Percentiles rank a stretch among this genome's conserved stretches.
Conservation (phyloP, 2,888 invertebrate species). For the Mimumesa dahlbomi region DNA sequence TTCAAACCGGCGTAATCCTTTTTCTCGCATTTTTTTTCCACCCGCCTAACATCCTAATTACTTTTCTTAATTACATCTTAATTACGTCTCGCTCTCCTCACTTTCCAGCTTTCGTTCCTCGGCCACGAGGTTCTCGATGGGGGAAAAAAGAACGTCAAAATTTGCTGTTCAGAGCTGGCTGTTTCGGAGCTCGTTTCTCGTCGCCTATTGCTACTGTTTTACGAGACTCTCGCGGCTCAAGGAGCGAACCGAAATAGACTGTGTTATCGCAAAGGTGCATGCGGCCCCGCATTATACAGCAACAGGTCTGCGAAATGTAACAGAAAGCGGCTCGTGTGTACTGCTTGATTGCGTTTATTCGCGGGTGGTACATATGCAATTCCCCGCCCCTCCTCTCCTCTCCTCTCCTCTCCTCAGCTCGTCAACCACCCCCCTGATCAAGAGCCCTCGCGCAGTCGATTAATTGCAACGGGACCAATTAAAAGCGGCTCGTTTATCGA, state of each 20-base stretch:
- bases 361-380: conserved; percentile 1
- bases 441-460: not conserved
- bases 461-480: no score
- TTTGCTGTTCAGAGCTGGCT: no score
- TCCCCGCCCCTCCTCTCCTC: no score
- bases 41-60: not conserved
- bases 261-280: conserved; percentile 55
- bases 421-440: not conserved
- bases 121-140: no score
- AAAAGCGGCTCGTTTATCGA: not conserved
- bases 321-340: conserved; percentile 5
- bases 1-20: not conserved
- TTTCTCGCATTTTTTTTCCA: not conserved
- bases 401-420: no score
- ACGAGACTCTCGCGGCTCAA: conserved; percentile 13
- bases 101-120: not conserved
- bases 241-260: conserved; percentile 50
- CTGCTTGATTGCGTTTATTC: conserved; percentile 22
- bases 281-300: conserved; percentile 42
- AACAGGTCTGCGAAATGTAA: conserved; percentile 64
- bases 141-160: not conserved
- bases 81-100: not conserved
- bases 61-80: conserved; percentile 5
- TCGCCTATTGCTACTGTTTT: conserved; percentile 1
- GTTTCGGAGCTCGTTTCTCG: not conserved